These are phyloP conservation scores for Chrosomus eos DNA, from an alignment of 2,797 vertebrate genomes.

Conservation along the genomic window DNA sequence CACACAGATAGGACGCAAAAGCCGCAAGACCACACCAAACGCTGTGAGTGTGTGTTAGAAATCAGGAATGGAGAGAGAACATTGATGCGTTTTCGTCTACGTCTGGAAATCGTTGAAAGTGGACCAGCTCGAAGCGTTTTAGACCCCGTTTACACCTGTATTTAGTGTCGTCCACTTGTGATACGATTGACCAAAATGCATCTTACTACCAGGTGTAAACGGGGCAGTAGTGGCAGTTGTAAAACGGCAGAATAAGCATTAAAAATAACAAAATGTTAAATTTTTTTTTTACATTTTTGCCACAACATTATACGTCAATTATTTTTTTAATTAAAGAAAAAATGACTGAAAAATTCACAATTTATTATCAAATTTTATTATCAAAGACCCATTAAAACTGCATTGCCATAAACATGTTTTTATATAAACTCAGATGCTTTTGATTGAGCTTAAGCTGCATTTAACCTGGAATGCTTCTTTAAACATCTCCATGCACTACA, in stretches of 20 bases:
- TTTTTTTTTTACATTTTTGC: too few relatives aligned
- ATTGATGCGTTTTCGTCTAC: neutral
- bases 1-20: neutral
- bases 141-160: neutral
- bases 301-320: neutral
- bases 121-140: neutral
- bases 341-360: too few relatives aligned
- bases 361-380: too few relatives aligned
- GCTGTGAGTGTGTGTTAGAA: neutral
- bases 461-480: neutral
- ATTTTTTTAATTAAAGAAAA: neutral
- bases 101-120: neutral
- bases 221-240: too few relatives aligned
- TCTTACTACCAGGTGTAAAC: neutral
- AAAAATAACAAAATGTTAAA: neutral
- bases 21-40: neutral
- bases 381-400: neutral
- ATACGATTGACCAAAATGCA: neutral
- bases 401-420: neutral
- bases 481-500: neutral
- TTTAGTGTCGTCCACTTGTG: neutral
- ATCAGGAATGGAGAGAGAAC: neutral
- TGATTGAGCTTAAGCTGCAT: neutral
- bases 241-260: too few relatives aligned
- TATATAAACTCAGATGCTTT: neutral